Evolutionary conservation across 2,888 invertebrate genomes (phyloP).

Genomic region (Leucania comma): DNA sequence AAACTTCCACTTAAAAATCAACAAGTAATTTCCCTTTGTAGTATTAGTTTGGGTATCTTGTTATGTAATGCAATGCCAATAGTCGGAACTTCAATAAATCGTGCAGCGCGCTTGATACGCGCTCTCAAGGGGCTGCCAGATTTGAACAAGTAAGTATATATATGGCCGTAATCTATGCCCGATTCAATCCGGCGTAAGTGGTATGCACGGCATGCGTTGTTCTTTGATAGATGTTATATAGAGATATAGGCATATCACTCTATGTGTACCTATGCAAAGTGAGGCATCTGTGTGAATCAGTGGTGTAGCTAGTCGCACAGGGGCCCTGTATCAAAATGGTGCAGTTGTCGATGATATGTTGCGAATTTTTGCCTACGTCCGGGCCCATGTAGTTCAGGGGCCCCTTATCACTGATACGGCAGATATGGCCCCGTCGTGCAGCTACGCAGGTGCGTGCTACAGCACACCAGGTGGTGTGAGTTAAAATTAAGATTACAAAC

Average conservation of each 20-base stretch:
- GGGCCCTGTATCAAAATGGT: no score
- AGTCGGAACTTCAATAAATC: constrained; percentile 21
- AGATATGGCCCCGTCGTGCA: no score
- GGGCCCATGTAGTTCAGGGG: no score
- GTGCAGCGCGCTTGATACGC: constrained; percentile 17
- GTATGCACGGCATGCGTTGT: constrained; percentile 35
- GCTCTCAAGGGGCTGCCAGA: constrained; percentile 47
- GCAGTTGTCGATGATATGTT: no score
- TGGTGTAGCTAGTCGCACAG: no score
- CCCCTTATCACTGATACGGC: no score
- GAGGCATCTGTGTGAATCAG: neutral
- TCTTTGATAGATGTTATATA: constrained; percentile 23
- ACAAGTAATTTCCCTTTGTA: no score
- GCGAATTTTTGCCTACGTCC: no score
- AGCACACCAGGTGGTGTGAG: no score
- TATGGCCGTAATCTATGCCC: constrained; percentile 48
- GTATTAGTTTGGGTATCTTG: neutral
- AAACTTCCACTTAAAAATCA: no score
- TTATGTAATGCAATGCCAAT: neutral
- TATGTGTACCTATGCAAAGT: neutral
- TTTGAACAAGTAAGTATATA: constrained; percentile 22
- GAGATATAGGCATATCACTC: constrained; percentile 10
- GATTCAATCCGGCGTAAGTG: constrained; percentile 48
- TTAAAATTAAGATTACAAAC: neutral
- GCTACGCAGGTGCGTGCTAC: no score